Base-by-base conservation (phyloP, 2,888 invertebrate genomes). In the Andrena haemorrhoa region DNA sequence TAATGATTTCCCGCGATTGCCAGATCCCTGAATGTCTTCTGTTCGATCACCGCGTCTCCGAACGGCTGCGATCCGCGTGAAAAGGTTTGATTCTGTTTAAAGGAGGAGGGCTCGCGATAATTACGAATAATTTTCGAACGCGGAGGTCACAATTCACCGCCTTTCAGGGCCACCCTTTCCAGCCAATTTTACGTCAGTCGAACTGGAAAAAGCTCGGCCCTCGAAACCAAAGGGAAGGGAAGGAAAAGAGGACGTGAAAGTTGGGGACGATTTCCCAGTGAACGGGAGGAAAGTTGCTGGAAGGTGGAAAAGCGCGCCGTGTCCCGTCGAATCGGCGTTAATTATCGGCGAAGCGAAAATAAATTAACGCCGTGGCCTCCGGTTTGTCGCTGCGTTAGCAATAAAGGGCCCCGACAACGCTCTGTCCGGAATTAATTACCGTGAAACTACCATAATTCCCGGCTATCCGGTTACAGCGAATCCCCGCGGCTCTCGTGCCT, bases 281-380 rank as follows among this genome's bases (percentile, higher is more conserved):
- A 56, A 23, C 26, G 23, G 23, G 23, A 53, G 23, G 56, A 4
- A 56, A 26, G 23, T 26, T 23, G 26, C 23, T 26, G 35, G 51
- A n/a, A 23, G 20, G 3, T 10, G 16, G 31, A 41, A 73, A 66
- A 61, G 31, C 49, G n/a, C 49, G 35, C 20, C 47, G 49, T 47
- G 75, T 33, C 29, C 47, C 26, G 35, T 66, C 51, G 66, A 77
- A 66, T 61, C 60, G 66, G 31, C 75, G 75, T 75, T 78, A 68
- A 78, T 78, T 78, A 78, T 66, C 78, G 78, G 61, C 51, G 51
- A 77, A 35, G 61, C 41, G 77, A 74, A 74, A 75, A 77, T 77
- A 77, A 74, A 77, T 77, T 74, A 77, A 74, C 35, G 60, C 10
- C 51, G 61, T 35, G 33, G 76, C 23, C 56, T 29, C 53, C 33